Evolutionary conservation across 2,113 vertebrate genomes (phyloP).

Genomic region (Toxostoma redivivum): DNA sequence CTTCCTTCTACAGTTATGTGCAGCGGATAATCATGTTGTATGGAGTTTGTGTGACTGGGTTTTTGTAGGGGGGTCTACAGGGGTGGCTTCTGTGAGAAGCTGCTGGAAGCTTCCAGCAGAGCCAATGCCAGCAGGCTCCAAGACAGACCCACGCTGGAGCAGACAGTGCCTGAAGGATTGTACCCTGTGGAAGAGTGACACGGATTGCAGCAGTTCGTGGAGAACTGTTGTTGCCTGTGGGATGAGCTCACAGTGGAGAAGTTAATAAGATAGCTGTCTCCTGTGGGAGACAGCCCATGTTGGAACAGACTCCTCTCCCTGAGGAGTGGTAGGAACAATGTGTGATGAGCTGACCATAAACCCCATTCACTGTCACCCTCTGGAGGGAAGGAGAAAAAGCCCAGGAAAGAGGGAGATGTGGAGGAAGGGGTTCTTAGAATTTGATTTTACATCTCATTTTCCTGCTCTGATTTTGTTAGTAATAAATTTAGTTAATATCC

Average conservation of each 20-base stretch:
- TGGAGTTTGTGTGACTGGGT: not conserved
- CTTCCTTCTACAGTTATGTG: not conserved
- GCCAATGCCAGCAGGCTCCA: not conserved
- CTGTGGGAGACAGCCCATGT: not conserved
- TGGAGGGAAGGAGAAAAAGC: not conserved
- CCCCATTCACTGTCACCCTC: no score
- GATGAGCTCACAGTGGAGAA: not conserved
- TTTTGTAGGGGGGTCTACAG: not conserved
- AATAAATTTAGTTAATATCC: not conserved
- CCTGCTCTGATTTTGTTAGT: not conserved
- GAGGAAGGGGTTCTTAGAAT: not conserved
- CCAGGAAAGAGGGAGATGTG: fast-evolving
- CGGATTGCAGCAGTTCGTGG: not conserved
- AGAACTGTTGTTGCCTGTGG: fast-evolving
- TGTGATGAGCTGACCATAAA: not conserved
- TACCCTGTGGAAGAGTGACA: not conserved
- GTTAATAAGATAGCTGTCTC: not conserved
- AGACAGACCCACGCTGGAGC: not conserved
- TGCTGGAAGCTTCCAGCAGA: not conserved
- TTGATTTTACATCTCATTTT: not conserved
- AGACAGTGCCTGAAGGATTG: not conserved
- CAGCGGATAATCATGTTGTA: not conserved
- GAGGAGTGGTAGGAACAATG: not conserved
- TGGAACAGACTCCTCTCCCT: not conserved
- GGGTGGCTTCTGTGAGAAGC: not conserved